A percentile compares a stretch with the other conserved stretches of the same genome.
phyloP scores from a whole-genome alignment of 2,797 vertebrate species.

The Rhinatrema bivittatum region DNA sequence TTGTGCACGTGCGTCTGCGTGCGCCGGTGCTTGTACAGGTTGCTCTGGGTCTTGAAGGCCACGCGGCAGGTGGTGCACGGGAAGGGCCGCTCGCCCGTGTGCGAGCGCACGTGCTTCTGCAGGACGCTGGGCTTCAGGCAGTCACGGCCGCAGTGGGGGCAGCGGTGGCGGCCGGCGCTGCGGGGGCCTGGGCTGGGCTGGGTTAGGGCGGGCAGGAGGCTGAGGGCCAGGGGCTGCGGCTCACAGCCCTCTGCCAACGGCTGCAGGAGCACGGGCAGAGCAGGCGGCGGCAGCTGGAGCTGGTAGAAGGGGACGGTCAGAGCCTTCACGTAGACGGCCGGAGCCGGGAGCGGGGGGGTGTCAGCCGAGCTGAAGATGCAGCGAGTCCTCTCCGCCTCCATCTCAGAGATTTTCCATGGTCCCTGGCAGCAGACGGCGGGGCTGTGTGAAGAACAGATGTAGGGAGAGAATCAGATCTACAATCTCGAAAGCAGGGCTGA shows the following conservation, averaged over 20 bases:
- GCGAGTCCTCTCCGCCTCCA: conserved; percentile 38
- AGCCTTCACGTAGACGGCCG: conserved; percentile 71
- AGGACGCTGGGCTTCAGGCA: conserved; percentile 93
- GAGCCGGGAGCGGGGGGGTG: too few species aligned
- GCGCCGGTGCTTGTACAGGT: conserved; percentile 89
- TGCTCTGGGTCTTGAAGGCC: conserved; percentile 97
- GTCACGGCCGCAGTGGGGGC: conserved; percentile 84
- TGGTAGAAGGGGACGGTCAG: conserved; percentile 61
- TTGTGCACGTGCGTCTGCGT: conserved; percentile 84
- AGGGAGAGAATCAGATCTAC: too few species aligned
- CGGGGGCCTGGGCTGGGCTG: conserved; percentile 31
- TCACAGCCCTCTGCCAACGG: conserved; percentile 44
- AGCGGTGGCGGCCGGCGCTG: conserved; percentile 78
- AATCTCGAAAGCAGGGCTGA: too few species aligned
- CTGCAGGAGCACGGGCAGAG: too few species aligned
- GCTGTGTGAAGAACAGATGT: too few species aligned
- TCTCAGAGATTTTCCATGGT: conserved; percentile 13
- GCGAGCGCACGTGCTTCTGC: conserved; percentile 92
- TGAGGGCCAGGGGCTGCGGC: conserved; percentile 45
- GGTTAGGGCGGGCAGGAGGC: conserved; percentile 8
- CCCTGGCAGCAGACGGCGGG: too few species aligned
- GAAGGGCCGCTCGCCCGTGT: conserved; percentile 91
- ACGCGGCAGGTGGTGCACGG: conserved; percentile 83
- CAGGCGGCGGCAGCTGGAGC: conserved; percentile 39
- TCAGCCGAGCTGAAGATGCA: not conserved